Conservation (phyloP, 2,113 vertebrate species). For the Caranx melampygus region DNA sequence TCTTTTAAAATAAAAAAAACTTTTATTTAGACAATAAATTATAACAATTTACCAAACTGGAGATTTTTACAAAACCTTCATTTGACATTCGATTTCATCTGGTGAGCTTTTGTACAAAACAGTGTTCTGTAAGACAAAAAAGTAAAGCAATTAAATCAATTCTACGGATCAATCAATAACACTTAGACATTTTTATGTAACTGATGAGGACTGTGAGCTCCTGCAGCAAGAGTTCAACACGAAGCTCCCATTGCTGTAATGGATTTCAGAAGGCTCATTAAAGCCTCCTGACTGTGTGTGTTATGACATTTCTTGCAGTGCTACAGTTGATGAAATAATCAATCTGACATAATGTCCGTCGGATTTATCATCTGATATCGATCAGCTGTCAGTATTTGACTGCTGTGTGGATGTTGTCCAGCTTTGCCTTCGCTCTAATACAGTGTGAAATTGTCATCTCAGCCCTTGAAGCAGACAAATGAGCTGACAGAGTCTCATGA, state of each 20-base stretch:
- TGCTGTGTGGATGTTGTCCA: slow-evolving; percentile 75
- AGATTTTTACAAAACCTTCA: slow-evolving; percentile 60
- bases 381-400: slow-evolving; percentile 76
- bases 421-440: slow-evolving; percentile 67
- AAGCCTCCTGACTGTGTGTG: not conserved
- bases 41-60: slow-evolving; percentile 17
- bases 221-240: not conserved
- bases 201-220: not conserved
- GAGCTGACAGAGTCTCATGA: not conserved
- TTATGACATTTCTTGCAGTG: not conserved
- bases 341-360: not conserved
- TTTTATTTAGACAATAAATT: slow-evolving; percentile 52
- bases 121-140: slow-evolving; percentile 72
- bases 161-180: not conserved
- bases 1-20: not conserved
- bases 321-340: not conserved
- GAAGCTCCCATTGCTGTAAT: not conserved
- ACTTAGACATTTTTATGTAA: slow-evolving; percentile 11
- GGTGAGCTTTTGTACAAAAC: slow-evolving; percentile 76
- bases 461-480: slow-evolving; percentile 7
- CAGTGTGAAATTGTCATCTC: slow-evolving; percentile 62
- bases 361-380: slow-evolving; percentile 66
- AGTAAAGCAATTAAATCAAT: not conserved
- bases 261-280: not conserved
- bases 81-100: slow-evolving; percentile 74